These are phyloP conservation scores for Tetramorium alpestre DNA, from an alignment of 1,140 invertebrate species.

Conservation along the genomic window DNA sequence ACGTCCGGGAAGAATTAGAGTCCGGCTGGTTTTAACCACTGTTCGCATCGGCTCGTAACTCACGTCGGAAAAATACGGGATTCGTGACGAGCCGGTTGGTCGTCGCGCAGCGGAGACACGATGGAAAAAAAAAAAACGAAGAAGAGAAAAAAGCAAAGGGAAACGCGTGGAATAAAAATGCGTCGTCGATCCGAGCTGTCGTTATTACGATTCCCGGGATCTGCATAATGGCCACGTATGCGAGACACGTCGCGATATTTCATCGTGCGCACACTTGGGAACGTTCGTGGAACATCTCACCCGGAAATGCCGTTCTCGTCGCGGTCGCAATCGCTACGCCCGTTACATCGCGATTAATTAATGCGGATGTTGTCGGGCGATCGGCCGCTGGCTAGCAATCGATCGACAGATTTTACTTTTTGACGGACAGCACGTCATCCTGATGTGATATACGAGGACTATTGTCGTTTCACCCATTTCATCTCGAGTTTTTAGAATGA, in stretches of 20 bases:
- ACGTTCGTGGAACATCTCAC: constrained; percentile 26
- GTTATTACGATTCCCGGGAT: constrained; percentile 70
- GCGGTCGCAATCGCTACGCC: constrained; percentile 36
- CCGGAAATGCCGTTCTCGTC: constrained; percentile 48
- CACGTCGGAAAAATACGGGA: constrained; percentile 64
- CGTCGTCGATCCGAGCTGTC: constrained; percentile 51
- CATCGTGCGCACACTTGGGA: constrained; percentile 57
- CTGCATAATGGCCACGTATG: constrained; percentile 65
- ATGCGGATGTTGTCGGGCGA: constrained; percentile 47
- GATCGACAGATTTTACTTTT: constrained; percentile 32
- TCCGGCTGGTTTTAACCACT: constrained; percentile 69
- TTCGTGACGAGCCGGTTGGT: constrained; percentile 56
- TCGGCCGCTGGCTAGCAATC: constrained; percentile 32
- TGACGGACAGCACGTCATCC: constrained; percentile 9
- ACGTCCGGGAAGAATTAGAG: constrained; percentile 75
- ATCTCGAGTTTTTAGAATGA: not conserved
- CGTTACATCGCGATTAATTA: constrained; percentile 56
- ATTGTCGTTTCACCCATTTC: constrained; percentile 3
- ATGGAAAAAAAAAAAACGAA: not conserved
- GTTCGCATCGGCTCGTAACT: constrained; percentile 64
- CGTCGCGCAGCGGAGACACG: constrained; percentile 25
- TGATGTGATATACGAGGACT: not conserved
- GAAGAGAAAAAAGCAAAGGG: not conserved
- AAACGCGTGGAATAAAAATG: constrained; percentile 41
- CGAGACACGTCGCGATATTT: constrained; percentile 66